Evolutionary conservation across 2,797 vertebrate species (phyloP), one percentile per base, ranked within the genome.

Genomic region (Dicrostonyx torquatus): DNA sequence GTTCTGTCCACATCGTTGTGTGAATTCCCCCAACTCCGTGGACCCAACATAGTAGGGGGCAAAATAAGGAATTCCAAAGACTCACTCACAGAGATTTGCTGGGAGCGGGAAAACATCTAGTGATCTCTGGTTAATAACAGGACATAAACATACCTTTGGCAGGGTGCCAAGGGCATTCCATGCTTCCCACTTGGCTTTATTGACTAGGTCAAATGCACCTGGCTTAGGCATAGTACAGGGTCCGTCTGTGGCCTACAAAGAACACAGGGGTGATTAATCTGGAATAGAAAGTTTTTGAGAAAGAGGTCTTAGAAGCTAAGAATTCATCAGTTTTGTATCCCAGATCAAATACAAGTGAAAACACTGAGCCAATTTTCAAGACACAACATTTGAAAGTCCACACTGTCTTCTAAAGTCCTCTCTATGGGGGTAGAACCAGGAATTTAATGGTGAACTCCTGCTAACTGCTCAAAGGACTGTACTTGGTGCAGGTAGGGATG

Each of bases 121-220:
- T 29, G 13, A 76, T 40, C 17, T 58, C 73, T 0, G 40, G 12
- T 20, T 43, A 88, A 53, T 60, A 80, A 86, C 26, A 95, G 10
- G 17, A 62, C 55, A 26, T 7, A 15, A 14, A 86, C 14, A 98
- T 96, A 99, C 99, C 99, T 99, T 99, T 62, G 99, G 96, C 66
- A 99, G 97, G 89, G 48, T 98, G 53, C 99, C 99, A 94, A 99
- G 98, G 89, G 99, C 98, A 68, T 98, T 99, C 99, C 99, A 99
- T 0, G 99, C 98, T 13, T 99, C 99, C 99, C 99, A 99, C 78
- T 99, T 99, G n/a, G 98, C 99, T 96, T 99, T 99, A 97, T 99
- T 99, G 89, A 99, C 97, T 7, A 99, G 99, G 98, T 99, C 99
- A 94, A 99, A 96, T 98, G 99, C 98, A 26, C 99, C 98, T 1